Evolutionary conservation across 1,140 invertebrate genomes (phyloP), one percentile per base, ranked within the genome.

Genomic region (Micrasema minimum): DNA sequence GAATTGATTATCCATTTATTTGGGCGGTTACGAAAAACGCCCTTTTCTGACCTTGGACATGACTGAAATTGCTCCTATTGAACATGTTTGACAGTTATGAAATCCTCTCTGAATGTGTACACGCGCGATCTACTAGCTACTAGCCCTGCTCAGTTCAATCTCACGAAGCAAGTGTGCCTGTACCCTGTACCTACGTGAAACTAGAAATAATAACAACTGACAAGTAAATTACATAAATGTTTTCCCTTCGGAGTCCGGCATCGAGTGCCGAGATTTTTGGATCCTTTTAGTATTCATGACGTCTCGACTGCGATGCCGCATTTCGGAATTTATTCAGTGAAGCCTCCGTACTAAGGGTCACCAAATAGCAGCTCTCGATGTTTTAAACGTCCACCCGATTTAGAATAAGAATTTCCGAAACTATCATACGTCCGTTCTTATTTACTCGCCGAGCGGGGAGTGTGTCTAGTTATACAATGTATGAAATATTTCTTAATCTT

Each of bases 1-100:
- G 50, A 20, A 53, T 35, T 53, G 23, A 14, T 26, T 18, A n/a
- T 26, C 23, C 23, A 53, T 31, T 53, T 53, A 31, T 10, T 53
- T 53, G 23, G 50, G 50, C 20, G 50, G 22, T 23, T 12, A 53
- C 22, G 22, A 10, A 53, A 23, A 26, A 31, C 20, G n/a, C 50
- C 20, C 50, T 22, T 53, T 31, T 7, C 3, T 31, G 26, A 31
- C 50, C 50, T 53, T 2, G 20, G 23, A 2, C 22, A 23, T 5
- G 50, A 20, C n/a, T 14, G 16, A 48, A 20, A 48, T 48, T 20
- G 2, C 20, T 23, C 18, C 18, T 10, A 9, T 16, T 18, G 3
- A 16, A 22, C 46, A 43, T n/a, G 7, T 18, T 50, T 31, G 2
- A 7, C 26, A 31, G 7, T 31, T 31, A 7, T 31, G 26, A 31